Evolutionary conservation across 2,113 vertebrate genomes (phyloP).

Genomic region (Laticauda colubrina): DNA sequence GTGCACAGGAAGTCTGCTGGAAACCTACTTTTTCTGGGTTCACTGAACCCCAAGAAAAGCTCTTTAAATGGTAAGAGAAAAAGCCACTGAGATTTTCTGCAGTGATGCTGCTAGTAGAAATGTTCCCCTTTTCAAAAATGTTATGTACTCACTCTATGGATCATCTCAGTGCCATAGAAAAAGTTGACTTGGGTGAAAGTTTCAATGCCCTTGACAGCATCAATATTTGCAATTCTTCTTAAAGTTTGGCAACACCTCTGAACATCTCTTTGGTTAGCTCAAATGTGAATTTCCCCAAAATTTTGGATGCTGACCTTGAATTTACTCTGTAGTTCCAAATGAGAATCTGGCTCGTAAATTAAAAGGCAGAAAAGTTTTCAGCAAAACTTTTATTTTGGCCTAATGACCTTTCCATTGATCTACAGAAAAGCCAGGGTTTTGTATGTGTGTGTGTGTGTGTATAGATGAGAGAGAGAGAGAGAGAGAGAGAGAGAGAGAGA

Average conservation of each 20-base stretch:
- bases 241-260: slow-evolving; percentile 20
- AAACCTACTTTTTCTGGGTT: slow-evolving; percentile 4
- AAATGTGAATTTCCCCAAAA: not conserved
- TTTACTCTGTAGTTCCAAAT: slow-evolving; percentile 16
- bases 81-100: not conserved
- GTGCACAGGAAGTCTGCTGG: not conserved
- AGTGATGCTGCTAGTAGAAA: not conserved
- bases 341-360: slow-evolving; percentile 39
- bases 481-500: no score
- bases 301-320: slow-evolving; percentile 19
- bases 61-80: slow-evolving; percentile 13
- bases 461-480: no score
- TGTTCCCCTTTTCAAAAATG: not conserved
- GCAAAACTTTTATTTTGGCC: not conserved
- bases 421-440: not conserved
- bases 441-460: no score
- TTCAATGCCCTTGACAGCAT: slow-evolving; percentile 32
- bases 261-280: slow-evolving; percentile 20
- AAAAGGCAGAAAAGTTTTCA: slow-evolving; percentile 35
- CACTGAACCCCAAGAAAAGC: slow-evolving; percentile 1
- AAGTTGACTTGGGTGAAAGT: slow-evolving; percentile 2
- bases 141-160: not conserved
- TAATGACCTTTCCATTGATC: not conserved
- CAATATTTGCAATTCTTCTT: slow-evolving; percentile 18
- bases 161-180: slow-evolving; percentile 7